Evolutionary conservation across 2,888 invertebrate genomes (phyloP).

Genomic region (Nemoura dubitans): DNA sequence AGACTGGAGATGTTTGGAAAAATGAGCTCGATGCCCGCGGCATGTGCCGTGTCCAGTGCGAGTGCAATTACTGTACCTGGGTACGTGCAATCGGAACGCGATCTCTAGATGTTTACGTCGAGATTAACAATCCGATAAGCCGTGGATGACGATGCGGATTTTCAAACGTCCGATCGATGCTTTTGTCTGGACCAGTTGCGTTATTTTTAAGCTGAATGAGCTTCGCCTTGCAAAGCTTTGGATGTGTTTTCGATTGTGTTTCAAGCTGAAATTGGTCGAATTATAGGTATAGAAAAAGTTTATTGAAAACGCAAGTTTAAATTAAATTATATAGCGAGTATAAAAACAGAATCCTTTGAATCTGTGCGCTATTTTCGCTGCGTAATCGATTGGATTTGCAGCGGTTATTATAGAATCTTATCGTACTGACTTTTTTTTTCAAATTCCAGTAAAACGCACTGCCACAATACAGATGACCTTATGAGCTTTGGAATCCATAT

Average conservation of each 20-base stretch:
- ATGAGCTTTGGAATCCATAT: too few relatives aligned
- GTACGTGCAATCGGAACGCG: not conserved
- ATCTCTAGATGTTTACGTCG: not conserved
- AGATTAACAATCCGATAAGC: too few relatives aligned
- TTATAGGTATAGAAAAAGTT: not conserved
- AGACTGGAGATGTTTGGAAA: not conserved
- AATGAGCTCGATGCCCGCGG: too few relatives aligned
- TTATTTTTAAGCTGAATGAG: not conserved
- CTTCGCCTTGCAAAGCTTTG: too few relatives aligned
- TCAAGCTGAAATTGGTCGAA: not conserved
- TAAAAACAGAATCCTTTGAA: too few relatives aligned
- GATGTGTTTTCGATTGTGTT: not conserved
- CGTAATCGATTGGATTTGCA: too few relatives aligned
- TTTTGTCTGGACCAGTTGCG: not conserved
- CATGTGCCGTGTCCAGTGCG: too few relatives aligned
- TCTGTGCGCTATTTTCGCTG: too few relatives aligned
- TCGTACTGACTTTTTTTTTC: too few relatives aligned
- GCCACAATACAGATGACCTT: too few relatives aligned
- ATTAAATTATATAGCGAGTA: not conserved
- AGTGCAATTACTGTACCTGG: not conserved
- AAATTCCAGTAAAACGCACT: too few relatives aligned
- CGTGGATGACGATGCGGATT: not conserved
- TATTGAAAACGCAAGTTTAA: not conserved
- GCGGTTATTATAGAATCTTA: too few relatives aligned
- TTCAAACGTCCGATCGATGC: not conserved